phyloP scores from a whole-genome alignment of 2,113 vertebrate species.

The Ramphastos sulfuratus region DNA sequence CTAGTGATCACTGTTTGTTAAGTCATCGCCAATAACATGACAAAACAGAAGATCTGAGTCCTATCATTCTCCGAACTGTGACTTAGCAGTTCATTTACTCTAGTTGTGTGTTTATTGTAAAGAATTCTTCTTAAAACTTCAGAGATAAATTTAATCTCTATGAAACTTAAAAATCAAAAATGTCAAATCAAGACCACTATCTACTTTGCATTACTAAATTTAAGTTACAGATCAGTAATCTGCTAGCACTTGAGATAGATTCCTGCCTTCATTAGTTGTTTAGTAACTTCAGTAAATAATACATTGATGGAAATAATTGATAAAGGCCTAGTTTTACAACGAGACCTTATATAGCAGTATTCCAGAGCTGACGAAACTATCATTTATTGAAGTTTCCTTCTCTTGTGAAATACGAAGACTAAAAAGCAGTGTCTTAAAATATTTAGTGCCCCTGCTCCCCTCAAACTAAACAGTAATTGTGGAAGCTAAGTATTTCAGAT shows the following conservation, averaged over 20 bases:
- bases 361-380: background rate
- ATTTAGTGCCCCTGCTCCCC: background rate
- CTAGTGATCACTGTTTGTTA: background rate
- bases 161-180: background rate
- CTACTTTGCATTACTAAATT: background rate
- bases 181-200: background rate
- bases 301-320: background rate
- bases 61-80: background rate
- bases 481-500: background rate
- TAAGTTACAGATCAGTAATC: background rate
- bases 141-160: background rate
- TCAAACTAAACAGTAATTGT: background rate
- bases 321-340: background rate
- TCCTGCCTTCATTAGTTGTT: background rate
- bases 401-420: background rate
- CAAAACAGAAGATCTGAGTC: background rate
- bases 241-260: background rate
- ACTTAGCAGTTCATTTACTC: background rate
- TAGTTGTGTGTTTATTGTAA: background rate
- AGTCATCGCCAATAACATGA: background rate
- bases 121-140: background rate
- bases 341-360: background rate
- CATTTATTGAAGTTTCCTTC: background rate
- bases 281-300: background rate
- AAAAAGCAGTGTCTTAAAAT: background rate